These are phyloP conservation scores for Oscheius sp. DNA, from an alignment of 2,888 invertebrate species.

Conservation along the genomic window DNA sequence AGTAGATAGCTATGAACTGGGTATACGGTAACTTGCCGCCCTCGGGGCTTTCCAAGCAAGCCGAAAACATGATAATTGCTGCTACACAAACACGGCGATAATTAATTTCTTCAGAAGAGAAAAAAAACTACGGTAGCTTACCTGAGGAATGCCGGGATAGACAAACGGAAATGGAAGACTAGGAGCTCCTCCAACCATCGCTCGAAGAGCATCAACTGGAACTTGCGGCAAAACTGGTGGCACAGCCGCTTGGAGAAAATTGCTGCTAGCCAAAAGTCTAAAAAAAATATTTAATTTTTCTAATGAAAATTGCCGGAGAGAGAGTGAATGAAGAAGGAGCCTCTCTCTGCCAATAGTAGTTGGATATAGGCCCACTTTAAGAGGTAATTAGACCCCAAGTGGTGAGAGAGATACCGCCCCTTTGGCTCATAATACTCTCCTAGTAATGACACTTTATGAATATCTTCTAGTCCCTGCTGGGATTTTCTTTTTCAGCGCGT, in stretches of 20 bases:
- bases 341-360: background rate
- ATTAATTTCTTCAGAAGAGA: constrained; percentile 9
- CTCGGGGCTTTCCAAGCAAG: background rate
- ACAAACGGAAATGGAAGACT: constrained; percentile 13
- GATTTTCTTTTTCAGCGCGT: no score
- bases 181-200: constrained; percentile 15
- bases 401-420: no score
- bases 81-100: constrained; percentile 3
- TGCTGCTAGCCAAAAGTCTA: constrained; percentile 8
- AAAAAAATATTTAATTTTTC: background rate
- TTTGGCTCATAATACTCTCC: no score
- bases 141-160: constrained; percentile 20
- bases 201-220: background rate
- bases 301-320: background rate
- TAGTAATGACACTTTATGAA: no score
- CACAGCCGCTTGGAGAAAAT: background rate
- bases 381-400: no score
- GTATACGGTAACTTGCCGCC: background rate
- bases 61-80: constrained; percentile 13
- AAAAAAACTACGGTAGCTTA: background rate
- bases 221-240: background rate
- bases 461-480: no score
- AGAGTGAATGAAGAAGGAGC: background rate
- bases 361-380: no score
- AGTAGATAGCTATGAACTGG: background rate